Evolutionary conservation across 2,888 invertebrate species (phyloP), one percentile per base, ranked within the genome.

Genomic region (Toxonevra muliebris): DNA sequence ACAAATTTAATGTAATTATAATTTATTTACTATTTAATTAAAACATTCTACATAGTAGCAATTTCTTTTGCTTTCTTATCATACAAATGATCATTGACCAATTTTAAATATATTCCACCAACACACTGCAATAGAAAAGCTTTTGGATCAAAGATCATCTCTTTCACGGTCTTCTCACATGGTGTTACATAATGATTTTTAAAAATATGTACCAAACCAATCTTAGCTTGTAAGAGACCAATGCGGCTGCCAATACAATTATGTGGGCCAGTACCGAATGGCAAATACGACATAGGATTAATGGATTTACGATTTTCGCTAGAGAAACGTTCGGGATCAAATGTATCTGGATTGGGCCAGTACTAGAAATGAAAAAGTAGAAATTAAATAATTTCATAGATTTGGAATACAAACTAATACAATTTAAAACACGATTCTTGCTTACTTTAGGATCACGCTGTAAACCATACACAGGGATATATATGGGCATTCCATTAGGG

Each of bases 171-270:
- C 20, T 77, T 69, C 0, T 73, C 69, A 15, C 80, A 80, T 2
- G 61, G 40, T 11, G 73, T 71, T 0, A 85, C 82, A n/a, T 66
- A 72, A 65, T 84, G 80, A 68, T 85, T 84, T 68, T 77, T 82
- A 0, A 85, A 71, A 11, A 85, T 71, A 63, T 81, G 80, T 0
- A 84, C 77, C 9, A 85, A 65, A 12, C 85, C 85, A 1, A 84
- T 65, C 58, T 83, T 84, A 0, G 76, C 54, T 60, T 84, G 83
- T 1, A 85, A 71, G 4, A 83, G 59, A 1, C 82, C 85, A 61
- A 85, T 81, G 1, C 85, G 78, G 57, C 78, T 82, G 17, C 85
- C 85, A 66, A 85, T 83, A 66, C 85, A 85, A 65, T 81, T 82
- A 58, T 79, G 83, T 0, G 83, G 82, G 0, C 85, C 85, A 8